Percentiles rank a stretch among this genome's conserved stretches.
Evolutionary conservation across 2,888 invertebrate species (phyloP).

Genomic region (Chloroclystis v-ata): DNA sequence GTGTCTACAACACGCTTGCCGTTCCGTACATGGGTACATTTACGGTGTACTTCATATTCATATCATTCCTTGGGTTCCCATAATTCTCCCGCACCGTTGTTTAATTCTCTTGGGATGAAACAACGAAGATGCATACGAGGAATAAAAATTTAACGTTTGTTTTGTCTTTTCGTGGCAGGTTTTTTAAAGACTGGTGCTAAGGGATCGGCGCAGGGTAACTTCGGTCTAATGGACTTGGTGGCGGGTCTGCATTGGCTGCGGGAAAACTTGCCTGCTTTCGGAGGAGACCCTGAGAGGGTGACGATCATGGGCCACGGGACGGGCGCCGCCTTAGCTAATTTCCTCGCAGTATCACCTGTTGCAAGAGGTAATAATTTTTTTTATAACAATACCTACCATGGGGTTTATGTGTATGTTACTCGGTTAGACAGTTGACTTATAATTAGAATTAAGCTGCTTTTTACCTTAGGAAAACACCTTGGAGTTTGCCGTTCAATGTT

Average conservation of each 20-base stretch:
- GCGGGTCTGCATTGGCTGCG: conserved; percentile 98
- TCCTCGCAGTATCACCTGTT: conserved; percentile 96
- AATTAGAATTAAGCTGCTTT: too few relatives aligned
- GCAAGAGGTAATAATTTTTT: conserved; percentile 85
- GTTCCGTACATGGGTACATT: conserved; percentile 2
- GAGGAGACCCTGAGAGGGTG: conserved; percentile 94
- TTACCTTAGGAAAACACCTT: too few relatives aligned
- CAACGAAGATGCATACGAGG: conserved; percentile 1
- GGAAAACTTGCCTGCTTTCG: conserved; percentile 96
- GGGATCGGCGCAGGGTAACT: conserved; percentile 93
- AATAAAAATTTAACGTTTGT: conserved; percentile 2
- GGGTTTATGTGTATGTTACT: too few relatives aligned
- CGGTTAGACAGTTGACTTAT: too few relatives aligned
- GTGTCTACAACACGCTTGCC: conserved; percentile 20
- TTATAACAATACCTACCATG: too few relatives aligned
- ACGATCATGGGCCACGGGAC: conserved; percentile 97
- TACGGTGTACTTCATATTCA: conserved; percentile 8
- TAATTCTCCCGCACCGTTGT: background rate
- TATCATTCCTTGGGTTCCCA: conserved; percentile 6
- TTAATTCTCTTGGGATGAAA: background rate
- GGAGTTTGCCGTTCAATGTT: too few relatives aligned
- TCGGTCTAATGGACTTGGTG: conserved; percentile 93
- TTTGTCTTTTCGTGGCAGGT: conserved; percentile 73
- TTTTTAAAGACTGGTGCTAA: conserved; percentile 94
- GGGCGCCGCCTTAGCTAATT: conserved; percentile 97